Percentiles rank a stretch among this genome's conserved stretches.
phyloP scores from a whole-genome alignment of 53 echinoderm and acorn worm genomes.

The Zoroaster sp. region DNA sequence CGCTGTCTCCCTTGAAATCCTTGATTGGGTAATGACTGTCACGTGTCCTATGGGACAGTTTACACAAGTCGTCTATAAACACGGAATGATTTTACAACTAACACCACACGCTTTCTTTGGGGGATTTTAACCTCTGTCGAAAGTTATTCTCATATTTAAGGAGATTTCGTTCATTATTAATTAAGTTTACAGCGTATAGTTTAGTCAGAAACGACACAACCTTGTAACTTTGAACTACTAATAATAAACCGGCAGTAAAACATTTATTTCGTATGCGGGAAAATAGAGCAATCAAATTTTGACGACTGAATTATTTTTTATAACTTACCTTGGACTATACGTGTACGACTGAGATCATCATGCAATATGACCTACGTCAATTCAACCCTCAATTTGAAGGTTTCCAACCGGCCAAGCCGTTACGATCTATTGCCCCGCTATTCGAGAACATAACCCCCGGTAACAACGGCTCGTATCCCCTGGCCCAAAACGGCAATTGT shows the following conservation, averaged over 20 bases:
- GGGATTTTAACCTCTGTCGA: not conserved
- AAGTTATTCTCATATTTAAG: not conserved
- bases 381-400: not conserved
- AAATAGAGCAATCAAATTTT: constrained; percentile 41
- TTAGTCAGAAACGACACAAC: not conserved
- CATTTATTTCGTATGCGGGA: constrained; percentile 22
- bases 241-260: constrained; percentile 32
- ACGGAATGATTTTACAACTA: not conserved
- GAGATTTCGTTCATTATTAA: not conserved
- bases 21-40: constrained; percentile 22
- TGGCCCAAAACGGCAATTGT: constrained; percentile 69
- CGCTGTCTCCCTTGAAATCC: not conserved
- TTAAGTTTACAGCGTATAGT: not conserved
- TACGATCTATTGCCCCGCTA: not conserved
- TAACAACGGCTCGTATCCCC: constrained; percentile 48
- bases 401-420: constrained; percentile 10
- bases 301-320: constrained; percentile 32
- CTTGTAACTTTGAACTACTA: constrained; percentile 33
- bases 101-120: not conserved
- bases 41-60: constrained; percentile 3
- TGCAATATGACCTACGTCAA: constrained; percentile 28
- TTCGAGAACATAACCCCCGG: constrained; percentile 32
- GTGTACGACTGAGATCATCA: not conserved
- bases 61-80: not conserved
- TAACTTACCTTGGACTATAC: constrained; percentile 37